These are phyloP conservation scores for Leptobrachium leishanense DNA, from an alignment of 2,113 vertebrate genomes.

Conservation along the genomic window DNA sequence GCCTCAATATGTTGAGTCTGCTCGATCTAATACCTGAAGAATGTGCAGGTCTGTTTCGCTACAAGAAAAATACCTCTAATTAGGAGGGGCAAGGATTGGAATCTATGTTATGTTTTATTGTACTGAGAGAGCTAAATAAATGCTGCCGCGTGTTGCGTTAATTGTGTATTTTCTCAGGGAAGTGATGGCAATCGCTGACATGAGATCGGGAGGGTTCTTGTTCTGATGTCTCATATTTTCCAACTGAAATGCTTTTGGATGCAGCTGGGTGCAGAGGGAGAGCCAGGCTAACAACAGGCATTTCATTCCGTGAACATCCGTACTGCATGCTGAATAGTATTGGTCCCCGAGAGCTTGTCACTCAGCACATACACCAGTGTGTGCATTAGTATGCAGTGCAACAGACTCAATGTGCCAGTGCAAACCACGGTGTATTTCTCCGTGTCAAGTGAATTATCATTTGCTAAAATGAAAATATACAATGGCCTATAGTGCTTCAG, in stretches of 20 bases:
- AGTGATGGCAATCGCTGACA: slow-evolving; percentile 16
- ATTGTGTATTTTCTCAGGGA: slow-evolving; percentile 5
- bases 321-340: slow-evolving; percentile 22
- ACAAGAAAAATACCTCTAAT: neutral
- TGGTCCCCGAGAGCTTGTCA: neutral
- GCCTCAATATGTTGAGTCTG: slow-evolving; percentile 7
- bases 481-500: neutral
- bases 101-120: neutral
- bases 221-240: slow-evolving; percentile 41
- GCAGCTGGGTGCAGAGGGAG: slow-evolving; percentile 39
- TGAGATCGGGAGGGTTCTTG: slow-evolving; percentile 10
- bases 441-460: neutral
- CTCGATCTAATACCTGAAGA: slow-evolving; percentile 41
- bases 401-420: neutral
- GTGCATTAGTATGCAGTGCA: neutral
- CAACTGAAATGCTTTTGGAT: slow-evolving; percentile 25
- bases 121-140: neutral
- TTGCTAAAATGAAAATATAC: neutral
- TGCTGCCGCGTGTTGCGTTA: neutral
- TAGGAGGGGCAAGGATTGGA: neutral
- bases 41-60: slow-evolving; percentile 26
- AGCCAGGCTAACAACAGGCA: slow-evolving; percentile 39
- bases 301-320: slow-evolving; percentile 36
- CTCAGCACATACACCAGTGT: neutral
- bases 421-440: neutral